Evolutionary conservation across 2,888 invertebrate genomes (phyloP).

Genomic region (Itoplectis maculator): DNA sequence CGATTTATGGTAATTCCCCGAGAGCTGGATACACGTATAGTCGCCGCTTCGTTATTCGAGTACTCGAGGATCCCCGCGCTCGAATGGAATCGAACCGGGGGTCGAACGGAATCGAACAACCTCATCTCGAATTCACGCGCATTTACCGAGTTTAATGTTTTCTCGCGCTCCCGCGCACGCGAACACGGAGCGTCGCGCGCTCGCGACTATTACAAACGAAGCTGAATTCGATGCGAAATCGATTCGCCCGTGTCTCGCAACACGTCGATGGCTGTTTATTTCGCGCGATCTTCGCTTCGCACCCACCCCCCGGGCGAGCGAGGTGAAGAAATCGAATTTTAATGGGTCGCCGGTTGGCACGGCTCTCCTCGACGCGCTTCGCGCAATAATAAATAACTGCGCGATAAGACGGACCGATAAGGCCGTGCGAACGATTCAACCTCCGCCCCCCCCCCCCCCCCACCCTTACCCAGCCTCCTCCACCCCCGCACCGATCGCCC

Average conservation of each 20-base stretch:
- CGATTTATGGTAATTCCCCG: too few species aligned
- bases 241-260: conserved; percentile 25
- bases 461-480: not conserved
- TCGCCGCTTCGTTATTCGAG: not conserved
- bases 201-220: conserved; percentile 19
- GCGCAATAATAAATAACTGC: conserved; percentile 66
- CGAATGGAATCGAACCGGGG: too few species aligned
- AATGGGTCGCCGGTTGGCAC: conserved; percentile 52
- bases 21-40: too few species aligned
- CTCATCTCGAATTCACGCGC: not conserved
- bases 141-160: conserved; percentile 2
- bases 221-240: conserved; percentile 27
- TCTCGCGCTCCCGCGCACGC: too few species aligned
- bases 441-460: not conserved
- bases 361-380: not conserved
- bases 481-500: too few species aligned
- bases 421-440: conserved; percentile 50
- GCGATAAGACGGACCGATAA: conserved; percentile 64
- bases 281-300: not conserved
- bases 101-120: not conserved
- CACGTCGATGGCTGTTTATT: conserved; percentile 31
- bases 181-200: not conserved
- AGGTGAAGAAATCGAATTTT: conserved; percentile 68
- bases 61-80: not conserved
- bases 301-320: not conserved